Evolutionary conservation across 2,888 invertebrate genomes (phyloP), one percentile per base, ranked within the genome.

Genomic region (Latrodectus elegans): DNA sequence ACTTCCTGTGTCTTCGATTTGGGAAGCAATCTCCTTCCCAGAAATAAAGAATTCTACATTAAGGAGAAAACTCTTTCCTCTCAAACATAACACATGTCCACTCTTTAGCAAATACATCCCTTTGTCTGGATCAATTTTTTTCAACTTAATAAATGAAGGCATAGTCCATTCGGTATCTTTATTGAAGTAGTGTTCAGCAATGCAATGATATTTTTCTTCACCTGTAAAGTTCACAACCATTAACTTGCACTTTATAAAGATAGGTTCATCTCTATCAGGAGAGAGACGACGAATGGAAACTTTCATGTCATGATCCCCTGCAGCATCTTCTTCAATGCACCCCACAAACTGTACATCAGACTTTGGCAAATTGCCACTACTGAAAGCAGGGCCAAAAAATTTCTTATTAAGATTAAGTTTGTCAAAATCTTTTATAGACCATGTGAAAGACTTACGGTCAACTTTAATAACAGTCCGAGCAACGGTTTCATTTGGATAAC

Each of bases 391-490:
- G 60, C 79, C 60, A 51, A 71, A 79, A 8, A 55, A 11, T 22
- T 55, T 71, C n/a, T 79, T 38, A 11, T 15, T 15, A 15, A 14
- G 3, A 38, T 70, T 68, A 11, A 79, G 38, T 4, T 10, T 55
- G 38, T 71, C 12, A 12, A 60, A 9, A 60, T 71, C 38, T 17
- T 22, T n/a, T 12, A 79, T 49, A 3, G 55, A 12, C 78, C 70
- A 79, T 6, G 10, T 71, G 38, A 79, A 79, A 12, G 49, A n/a
- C 38, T 55, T 79, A 10, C 22, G 38, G 14, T 79, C 78, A 1
- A 71, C 49, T 55, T 71, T 79, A 22, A 79, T 60, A 26, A 38
- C 70, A n/a, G 71, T 79, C n/a, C 71, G 60, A 12, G 79, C 60
- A 49, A 38, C 38, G 6, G 71, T 49, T 70, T 71, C n/a, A 22